These are phyloP conservation scores for Platygyra sinensis DNA, from an alignment of 64 coral and sea anemone species.

Conservation along the genomic window DNA sequence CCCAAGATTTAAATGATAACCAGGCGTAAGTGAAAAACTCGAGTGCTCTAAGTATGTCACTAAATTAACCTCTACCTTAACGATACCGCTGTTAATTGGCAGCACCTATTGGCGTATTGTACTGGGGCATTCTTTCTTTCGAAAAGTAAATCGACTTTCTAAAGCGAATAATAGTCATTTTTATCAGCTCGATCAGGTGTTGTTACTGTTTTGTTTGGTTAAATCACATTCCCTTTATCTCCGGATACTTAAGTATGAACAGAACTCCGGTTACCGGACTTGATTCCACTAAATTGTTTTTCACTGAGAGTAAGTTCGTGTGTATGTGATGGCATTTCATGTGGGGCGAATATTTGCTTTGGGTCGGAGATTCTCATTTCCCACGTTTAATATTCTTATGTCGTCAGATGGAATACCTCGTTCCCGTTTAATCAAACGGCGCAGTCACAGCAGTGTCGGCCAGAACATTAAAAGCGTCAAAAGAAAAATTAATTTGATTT, in stretches of 20 bases:
- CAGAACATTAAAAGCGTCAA: conserved; percentile 9
- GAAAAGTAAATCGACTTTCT: too few relatives aligned
- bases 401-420: neutral
- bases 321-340: conserved; percentile 6
- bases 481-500: conserved; percentile 10
- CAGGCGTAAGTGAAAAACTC: conserved; percentile 36
- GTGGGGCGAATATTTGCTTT: conserved; percentile 9
- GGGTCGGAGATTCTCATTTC: neutral
- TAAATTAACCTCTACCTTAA: conserved; percentile 14
- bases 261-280: neutral
- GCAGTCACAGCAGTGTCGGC: neutral
- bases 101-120: neutral
- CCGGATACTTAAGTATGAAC: neutral
- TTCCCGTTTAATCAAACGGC: neutral
- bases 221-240: neutral
- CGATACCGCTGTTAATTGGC: neutral
- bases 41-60: conserved; percentile 9
- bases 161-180: too few relatives aligned
- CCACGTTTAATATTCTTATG: conserved; percentile 35
- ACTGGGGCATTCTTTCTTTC: neutral
- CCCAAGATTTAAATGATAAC: neutral
- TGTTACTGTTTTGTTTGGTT: neutral
- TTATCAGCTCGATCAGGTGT: neutral
- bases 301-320: neutral
- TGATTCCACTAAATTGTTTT: neutral